Base-by-base conservation (phyloP, 2,113 vertebrate species). In the Agapornis roseicollis region DNA sequence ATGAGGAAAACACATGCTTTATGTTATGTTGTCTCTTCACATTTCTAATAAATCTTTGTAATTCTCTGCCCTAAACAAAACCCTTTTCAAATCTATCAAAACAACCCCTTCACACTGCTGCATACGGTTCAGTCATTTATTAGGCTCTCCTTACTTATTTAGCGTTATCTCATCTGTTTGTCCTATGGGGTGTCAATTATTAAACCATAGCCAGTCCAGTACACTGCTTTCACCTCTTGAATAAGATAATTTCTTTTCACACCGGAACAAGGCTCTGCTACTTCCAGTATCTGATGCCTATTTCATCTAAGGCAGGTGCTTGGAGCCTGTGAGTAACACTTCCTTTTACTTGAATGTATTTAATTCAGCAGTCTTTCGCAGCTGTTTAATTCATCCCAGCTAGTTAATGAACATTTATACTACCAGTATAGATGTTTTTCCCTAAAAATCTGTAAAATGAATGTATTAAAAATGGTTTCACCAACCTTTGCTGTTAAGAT, bases 291-390 rank as follows among this genome's bases (percentile, higher is more conserved):
- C 46, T 20, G 29, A 77, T 1, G 24, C 37, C 22, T 92, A 6
- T 78, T 93, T 88, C 76, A 77, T 56, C 33, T 73, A 69, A 83
- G 66, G 41, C 94, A 94, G 89, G 92, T 92, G 37, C 49, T 53
- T 90, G 72, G 16, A 90, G 49, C 41, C n/a, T 86, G 44, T 69
- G 72, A 88, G 58, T 92, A 90, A 94, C 52, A 41, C 46, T 70
- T 95, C n/a, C 76, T 86, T 82, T 88, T 44, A 72, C 63, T 60
- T 90, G 68, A 85, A 94, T 80, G 14, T 9, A 15, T 90, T 84
- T 88, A 56, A 88, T 93, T 83, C 76, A 85, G 49, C 68, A 83
- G 66, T 85, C 63, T 94, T 93, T 83, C 82, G 85, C 66, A 65
- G 76, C 37, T 58, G 60, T 87, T 90, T 93, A 90, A 88, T 85